These are phyloP conservation scores for Machimus rusticus DNA, from an alignment of 2,888 invertebrate species.

Conservation along the genomic window DNA sequence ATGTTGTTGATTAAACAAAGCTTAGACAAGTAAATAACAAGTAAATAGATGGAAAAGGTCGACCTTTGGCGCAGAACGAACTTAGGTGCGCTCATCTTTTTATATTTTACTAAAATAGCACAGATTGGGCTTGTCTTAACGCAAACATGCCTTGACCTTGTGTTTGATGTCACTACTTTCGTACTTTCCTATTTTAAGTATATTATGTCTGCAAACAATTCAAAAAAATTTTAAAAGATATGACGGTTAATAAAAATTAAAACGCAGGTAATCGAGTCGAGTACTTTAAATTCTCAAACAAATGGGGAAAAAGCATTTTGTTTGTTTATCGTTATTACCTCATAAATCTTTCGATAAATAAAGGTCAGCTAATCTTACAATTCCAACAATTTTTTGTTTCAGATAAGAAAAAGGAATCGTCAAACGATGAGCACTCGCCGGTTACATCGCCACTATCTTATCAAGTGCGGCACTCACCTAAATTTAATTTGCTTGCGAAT, in stretches of 20 bases:
- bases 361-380: neutral
- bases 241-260: neutral
- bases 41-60: too few relatives aligned
- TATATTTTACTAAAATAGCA: too few relatives aligned
- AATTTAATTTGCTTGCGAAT: neutral
- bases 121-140: neutral
- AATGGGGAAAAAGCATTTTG: neutral
- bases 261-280: neutral
- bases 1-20: too few relatives aligned
- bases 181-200: neutral
- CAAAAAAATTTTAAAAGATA: neutral
- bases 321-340: neutral
- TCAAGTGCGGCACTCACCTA: conserved; percentile 35
- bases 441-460: conserved; percentile 42
- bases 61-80: too few relatives aligned
- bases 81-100: too few relatives aligned
- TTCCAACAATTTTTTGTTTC: neutral
- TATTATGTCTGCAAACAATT: neutral
- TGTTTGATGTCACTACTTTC: neutral
- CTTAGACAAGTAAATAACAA: too few relatives aligned
- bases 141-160: neutral
- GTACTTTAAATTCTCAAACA: neutral
- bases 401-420: conserved; percentile 60
- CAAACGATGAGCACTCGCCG: conserved; percentile 51
- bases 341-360: neutral